Evolutionary conservation across 2,113 vertebrate genomes (phyloP).

Genomic region (Cyphomyrus discorhynchus): DNA sequence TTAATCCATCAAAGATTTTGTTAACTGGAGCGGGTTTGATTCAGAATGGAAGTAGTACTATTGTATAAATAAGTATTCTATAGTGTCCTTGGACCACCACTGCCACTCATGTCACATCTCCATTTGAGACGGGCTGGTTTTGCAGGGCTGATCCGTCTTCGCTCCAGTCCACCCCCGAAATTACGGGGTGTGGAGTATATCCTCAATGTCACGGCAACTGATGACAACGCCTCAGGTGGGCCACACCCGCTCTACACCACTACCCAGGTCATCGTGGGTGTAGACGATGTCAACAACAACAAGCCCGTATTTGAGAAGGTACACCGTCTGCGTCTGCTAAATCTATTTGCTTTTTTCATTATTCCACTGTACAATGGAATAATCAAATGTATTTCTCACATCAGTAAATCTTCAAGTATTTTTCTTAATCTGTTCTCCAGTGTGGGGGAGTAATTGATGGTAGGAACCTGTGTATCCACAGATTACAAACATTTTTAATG

Average conservation of each 20-base stretch:
- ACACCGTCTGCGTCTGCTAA: neutral
- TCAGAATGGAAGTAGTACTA: neutral
- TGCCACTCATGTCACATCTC: neutral
- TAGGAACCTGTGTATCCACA: neutral
- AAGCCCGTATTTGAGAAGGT: conserved; percentile 83
- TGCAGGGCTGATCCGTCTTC: conserved; percentile 75
- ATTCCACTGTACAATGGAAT: neutral
- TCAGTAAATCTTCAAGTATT: neutral
- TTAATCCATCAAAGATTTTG: neutral
- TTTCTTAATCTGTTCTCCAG: neutral
- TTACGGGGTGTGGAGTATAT: conserved; percentile 76
- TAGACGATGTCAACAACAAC: conserved; percentile 82
- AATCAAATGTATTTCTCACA: neutral
- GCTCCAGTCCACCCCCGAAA: conserved; percentile 68
- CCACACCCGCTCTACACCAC: conserved; percentile 64
- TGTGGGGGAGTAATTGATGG: neutral
- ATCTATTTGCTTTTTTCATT: neutral
- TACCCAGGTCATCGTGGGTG: conserved; percentile 70
- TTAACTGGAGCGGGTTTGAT: neutral
- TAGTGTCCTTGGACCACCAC: neutral
- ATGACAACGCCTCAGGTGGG: conserved; percentile 76
- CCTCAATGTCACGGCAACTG: conserved; percentile 72
- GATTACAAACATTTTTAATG: neutral
- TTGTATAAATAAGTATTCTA: neutral
- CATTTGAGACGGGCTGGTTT: conserved; percentile 11